Percentiles rank a stretch among this genome's conserved stretches.
phyloP scores from a whole-genome alignment of 2,797 vertebrate genomes.

The Notamacropus eugenii region DNA sequence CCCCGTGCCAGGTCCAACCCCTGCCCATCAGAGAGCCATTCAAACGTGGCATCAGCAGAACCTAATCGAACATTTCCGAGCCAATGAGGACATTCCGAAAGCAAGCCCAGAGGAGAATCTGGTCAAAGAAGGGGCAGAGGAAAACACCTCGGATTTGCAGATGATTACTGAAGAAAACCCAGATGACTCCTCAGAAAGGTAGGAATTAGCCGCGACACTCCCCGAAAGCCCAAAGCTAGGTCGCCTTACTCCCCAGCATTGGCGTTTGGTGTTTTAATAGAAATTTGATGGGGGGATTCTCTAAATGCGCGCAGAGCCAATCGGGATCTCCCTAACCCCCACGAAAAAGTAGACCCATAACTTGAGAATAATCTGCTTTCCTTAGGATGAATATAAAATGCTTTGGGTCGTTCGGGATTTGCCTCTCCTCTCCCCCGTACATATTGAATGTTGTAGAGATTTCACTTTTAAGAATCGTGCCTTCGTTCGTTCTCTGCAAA shows the following conservation, averaged over 20 bases:
- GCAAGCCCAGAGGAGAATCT: slow-evolving; percentile 83
- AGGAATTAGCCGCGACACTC: slow-evolving; percentile 78
- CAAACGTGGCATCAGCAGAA: slow-evolving; percentile 91
- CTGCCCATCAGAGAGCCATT: slow-evolving; percentile 88
- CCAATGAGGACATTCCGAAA: slow-evolving; percentile 89
- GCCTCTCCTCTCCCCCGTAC: not conserved
- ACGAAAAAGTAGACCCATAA: slow-evolving; percentile 21
- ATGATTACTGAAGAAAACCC: slow-evolving; percentile 87
- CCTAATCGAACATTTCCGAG: slow-evolving; percentile 89
- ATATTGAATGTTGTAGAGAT: not conserved
- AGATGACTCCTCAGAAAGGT: slow-evolving; percentile 93
- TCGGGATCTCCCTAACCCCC: not conserved
- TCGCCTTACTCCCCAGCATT: slow-evolving; percentile 53
- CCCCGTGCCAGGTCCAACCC: slow-evolving; percentile 90
- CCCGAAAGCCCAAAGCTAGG: slow-evolving; percentile 56
- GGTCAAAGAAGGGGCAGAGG: slow-evolving; percentile 86
- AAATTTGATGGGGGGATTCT: slow-evolving; percentile 45
- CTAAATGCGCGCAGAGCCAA: slow-evolving; percentile 29
- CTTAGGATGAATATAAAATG: slow-evolving; percentile 10
- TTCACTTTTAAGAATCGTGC: not conserved
- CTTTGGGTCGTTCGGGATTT: slow-evolving; percentile 9
- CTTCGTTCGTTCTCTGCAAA: slow-evolving; percentile 2
- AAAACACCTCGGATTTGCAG: slow-evolving; percentile 87
- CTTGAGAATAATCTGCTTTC: not conserved
- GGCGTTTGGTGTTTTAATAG: slow-evolving; percentile 60